Evolutionary conservation across 2,797 vertebrate species (phyloP).

Genomic region (Chaunax sp.): DNA sequence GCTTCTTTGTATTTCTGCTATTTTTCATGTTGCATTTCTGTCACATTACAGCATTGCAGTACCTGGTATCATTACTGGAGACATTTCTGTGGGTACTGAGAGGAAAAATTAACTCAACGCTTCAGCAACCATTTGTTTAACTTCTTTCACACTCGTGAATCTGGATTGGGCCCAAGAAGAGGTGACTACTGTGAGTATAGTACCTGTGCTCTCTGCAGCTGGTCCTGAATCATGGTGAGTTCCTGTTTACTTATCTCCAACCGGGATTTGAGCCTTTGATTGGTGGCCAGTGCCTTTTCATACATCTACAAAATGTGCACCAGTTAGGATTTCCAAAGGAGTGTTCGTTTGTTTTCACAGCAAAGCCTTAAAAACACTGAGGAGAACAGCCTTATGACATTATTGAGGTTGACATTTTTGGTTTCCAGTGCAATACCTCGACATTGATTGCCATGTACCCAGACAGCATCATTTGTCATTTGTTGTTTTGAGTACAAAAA

Average conservation of each 20-base stretch:
- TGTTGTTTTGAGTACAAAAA: neutral
- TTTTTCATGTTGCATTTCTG: no score
- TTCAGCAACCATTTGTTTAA: no score
- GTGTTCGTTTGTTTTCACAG: conserved; percentile 4
- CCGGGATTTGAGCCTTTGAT: conserved; percentile 91
- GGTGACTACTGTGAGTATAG: neutral
- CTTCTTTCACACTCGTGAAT: neutral
- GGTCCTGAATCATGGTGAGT: conserved; percentile 86
- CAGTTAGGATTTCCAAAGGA: conserved; percentile 15
- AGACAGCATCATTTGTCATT: neutral
- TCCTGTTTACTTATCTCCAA: conserved; percentile 91
- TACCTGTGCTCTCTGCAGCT: conserved; percentile 91
- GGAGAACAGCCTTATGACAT: no score
- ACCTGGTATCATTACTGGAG: no score
- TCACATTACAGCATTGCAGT: no score
- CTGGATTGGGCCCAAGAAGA: neutral
- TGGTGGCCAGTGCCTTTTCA: conserved; percentile 90
- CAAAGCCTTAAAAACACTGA: neutral
- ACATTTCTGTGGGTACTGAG: no score
- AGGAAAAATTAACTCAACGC: no score
- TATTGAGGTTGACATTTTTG: neutral
- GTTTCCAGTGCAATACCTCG: neutral
- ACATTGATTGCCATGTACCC: neutral
- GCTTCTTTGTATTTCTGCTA: no score
- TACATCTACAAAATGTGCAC: conserved; percentile 84